These are phyloP conservation scores for Synergus laeviventris DNA, from an alignment of 2,888 invertebrate genomes.

Conservation along the genomic window DNA sequence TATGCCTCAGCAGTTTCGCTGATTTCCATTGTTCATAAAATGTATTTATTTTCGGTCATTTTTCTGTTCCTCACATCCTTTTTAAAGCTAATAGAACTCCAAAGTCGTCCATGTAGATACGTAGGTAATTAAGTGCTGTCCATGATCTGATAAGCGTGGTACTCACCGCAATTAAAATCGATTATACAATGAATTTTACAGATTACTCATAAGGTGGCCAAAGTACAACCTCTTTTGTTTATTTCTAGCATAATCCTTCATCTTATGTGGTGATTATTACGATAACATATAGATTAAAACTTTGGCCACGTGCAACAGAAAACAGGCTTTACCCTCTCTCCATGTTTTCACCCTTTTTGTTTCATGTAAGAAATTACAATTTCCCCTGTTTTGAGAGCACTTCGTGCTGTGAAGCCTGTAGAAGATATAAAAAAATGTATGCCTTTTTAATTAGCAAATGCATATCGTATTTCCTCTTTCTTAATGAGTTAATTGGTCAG, in stretches of 20 bases:
- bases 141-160: neutral
- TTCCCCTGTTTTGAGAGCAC: no score
- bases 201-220: neutral
- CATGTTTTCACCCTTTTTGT: no score
- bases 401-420: no score
- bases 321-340: no score
- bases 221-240: neutral
- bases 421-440: no score
- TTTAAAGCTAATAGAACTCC: neutral
- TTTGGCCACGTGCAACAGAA: neutral
- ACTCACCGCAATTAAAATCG: constrained; percentile 16
- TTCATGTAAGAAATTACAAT: no score
- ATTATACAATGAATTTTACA: constrained; percentile 18
- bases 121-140: constrained; percentile 5
- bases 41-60: no score
- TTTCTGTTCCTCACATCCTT: neutral
- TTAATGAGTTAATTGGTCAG: no score
- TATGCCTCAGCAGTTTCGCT: neutral
- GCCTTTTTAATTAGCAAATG: no score
- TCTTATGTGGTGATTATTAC: neutral
- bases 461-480: no score
- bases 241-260: neutral
- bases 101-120: neutral
- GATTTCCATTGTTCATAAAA: no score
- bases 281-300: neutral